Percentiles rank a stretch among this genome's conserved stretches.
Conservation (phyloP, 2,113 vertebrate species). For the Climacteris rufus region DNA sequence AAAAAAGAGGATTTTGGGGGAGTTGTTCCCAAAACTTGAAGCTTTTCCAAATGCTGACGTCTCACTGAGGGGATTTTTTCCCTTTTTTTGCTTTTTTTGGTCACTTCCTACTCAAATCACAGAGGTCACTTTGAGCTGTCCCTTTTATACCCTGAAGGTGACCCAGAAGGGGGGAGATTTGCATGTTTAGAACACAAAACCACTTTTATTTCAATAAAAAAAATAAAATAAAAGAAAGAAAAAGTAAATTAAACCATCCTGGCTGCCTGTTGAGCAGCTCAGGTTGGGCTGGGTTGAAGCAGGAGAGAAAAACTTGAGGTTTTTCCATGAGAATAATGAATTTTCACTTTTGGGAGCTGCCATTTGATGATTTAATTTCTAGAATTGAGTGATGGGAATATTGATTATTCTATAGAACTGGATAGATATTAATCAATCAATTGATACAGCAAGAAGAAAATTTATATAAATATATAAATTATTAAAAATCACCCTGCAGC, state of each 20-base stretch:
- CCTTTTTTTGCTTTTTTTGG: background rate
- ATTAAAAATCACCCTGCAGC: background rate
- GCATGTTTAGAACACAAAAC: background rate
- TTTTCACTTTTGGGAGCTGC: background rate
- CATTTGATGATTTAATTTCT: background rate
- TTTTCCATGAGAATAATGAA: fast-evolving
- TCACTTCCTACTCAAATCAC: background rate
- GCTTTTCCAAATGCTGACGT: background rate
- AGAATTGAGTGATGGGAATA: background rate
- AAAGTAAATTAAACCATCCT: background rate
- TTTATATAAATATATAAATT: background rate
- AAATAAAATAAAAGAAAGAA: fast-evolving
- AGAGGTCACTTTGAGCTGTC: background rate
- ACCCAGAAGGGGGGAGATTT: background rate
- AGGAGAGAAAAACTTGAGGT: background rate
- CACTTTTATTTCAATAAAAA: background rate
- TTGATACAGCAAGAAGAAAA: fast-evolving
- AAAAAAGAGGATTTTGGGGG: background rate
- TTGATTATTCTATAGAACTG: fast-evolving
- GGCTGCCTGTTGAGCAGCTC: background rate
- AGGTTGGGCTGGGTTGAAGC: background rate
- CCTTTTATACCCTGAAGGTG: background rate
- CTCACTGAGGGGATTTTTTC: background rate
- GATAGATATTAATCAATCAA: background rate
- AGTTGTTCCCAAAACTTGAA: background rate